Evolutionary conservation across 2,888 invertebrate genomes (phyloP), one percentile per base, ranked within the genome.

Genomic region (Sycophila texana): DNA sequence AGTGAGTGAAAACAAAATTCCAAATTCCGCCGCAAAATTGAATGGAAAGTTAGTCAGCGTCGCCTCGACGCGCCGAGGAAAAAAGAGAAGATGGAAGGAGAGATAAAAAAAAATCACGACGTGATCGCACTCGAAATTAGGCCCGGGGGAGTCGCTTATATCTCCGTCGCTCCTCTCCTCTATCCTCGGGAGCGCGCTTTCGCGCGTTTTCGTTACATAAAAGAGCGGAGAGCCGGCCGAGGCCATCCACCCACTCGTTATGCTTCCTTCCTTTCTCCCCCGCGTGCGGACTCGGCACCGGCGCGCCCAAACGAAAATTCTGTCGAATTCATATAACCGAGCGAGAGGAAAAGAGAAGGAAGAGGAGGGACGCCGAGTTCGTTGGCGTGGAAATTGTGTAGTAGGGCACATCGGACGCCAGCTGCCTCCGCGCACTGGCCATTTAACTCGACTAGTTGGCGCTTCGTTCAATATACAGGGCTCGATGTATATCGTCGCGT

Each of bases 381-480:
- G 39, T 63, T 47, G 39, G 16, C 26, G 39, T 16, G 22, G 26
- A 60, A 60, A 60, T 60, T 26, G 30, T 60, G 26, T 26, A 60
- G 26, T 26, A 53, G 74, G 16, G 22, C 70, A n/a, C 16, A n/a
- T 26, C 26, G 55, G 26, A 5, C n/a, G 30, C 67, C 55, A 67
- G 80, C 39, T 80, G 66, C 73, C 47, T 20, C 53, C 67, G 73
- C 76, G 30, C 47, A 63, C 49, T 53, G 73, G 63, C 67, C n/a
- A 67, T 61, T 72, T 72, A 79, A 81, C 58, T 55, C 49, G 71
- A 72, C 61, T 72, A 72, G 72, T 72, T 61, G 30, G 49, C 61
- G 53, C 49, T 61, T 72, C 53, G 72, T 72, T 72, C 51, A 72
- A 72, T 72, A 61, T 61, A 53, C 72, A 22, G 20, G 20, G 14